Base-by-base conservation (phyloP, 2,888 invertebrate species). In the Helicoverpa assulta region DNA sequence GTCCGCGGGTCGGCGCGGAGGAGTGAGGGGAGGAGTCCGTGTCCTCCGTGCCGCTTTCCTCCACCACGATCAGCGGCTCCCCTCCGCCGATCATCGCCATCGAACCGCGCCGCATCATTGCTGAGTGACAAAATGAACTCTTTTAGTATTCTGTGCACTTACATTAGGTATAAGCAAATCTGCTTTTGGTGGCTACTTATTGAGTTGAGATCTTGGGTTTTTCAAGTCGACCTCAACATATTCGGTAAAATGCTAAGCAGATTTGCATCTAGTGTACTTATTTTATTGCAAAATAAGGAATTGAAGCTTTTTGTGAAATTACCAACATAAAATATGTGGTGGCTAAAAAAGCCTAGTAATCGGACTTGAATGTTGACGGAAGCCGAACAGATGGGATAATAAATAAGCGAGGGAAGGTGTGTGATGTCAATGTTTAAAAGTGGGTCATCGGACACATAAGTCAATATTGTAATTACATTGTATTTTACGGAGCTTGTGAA, bases 11-110 rank as follows among this genome's bases (percentile, higher is more conserved):
- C 3, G 96, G 96, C 26, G 96, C 95, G 16, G 96, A 96, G 5
- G 92, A 96, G 66, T 96, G 96, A 2, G 89, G 88, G 4, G 90
- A 95, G 65, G 96, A 97, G 82, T 97, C 97, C 67, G 97, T 97
- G 75, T 97, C 97, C 55, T 96, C 96, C 1, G 96, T 93, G 3
- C 96, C 97, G 59, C 97, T 97, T 90, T 98, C 98, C 90, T 98
- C 98, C 29, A 98, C 98, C 61, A 98, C 98, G 85, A 98, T 98
- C 81, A 98, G 96, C 10, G 98, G 98, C 91, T 98, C 98, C 72
- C 96, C 97, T 67, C 94, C 96, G 88, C 96, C 93, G 76, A 94
- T 90, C 56, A 97, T 95, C 63, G 96, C 96, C 92, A 97, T 97
- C 73, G 97, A 97, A 84, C 97, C 96, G 83, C 97, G 96, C 92